phyloP scores from a whole-genome alignment of 2,113 vertebrate genomes.

The Ictalurus punctatus region DNA sequence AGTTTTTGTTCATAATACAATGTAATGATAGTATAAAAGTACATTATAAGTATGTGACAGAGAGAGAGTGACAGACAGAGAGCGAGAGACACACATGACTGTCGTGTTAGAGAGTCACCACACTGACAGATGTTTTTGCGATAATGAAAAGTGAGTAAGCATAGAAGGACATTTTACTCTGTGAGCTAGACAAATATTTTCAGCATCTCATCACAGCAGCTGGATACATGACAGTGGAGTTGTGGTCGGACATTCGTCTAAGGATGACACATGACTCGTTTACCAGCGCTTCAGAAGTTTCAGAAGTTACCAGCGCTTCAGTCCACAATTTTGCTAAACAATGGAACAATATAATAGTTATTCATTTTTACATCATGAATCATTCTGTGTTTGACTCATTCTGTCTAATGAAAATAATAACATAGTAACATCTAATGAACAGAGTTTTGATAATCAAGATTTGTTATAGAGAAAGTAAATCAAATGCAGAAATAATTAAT shows the following conservation, averaged over 20 bases:
- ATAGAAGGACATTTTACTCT: conserved; percentile 46
- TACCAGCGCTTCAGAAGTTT: conserved; percentile 34
- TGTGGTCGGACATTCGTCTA: conserved; percentile 44
- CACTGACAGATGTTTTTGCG: conserved; percentile 1
- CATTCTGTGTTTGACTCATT: neutral
- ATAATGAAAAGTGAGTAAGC: conserved; percentile 5
- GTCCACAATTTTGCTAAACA: neutral
- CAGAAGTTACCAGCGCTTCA: conserved; percentile 29
- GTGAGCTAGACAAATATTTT: conserved; percentile 41
- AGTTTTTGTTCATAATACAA: neutral
- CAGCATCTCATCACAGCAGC: conserved; percentile 22
- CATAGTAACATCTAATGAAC: no score
- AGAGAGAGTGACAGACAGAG: neutral
- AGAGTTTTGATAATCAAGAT: neutral
- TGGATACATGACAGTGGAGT: conserved; percentile 40
- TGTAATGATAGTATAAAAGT: neutral
- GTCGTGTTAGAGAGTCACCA: neutral
- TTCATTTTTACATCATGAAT: neutral
- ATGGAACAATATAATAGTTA: neutral
- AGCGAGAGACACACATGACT: neutral
- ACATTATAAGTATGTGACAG: neutral
- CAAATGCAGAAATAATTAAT: neutral
- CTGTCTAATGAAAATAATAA: neutral
- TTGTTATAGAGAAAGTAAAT: neutral
- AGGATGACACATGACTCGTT: conserved; percentile 35